phyloP scores from a whole-genome alignment of 1,140 invertebrate species.

The Caenorhabditis tropicalis region DNA sequence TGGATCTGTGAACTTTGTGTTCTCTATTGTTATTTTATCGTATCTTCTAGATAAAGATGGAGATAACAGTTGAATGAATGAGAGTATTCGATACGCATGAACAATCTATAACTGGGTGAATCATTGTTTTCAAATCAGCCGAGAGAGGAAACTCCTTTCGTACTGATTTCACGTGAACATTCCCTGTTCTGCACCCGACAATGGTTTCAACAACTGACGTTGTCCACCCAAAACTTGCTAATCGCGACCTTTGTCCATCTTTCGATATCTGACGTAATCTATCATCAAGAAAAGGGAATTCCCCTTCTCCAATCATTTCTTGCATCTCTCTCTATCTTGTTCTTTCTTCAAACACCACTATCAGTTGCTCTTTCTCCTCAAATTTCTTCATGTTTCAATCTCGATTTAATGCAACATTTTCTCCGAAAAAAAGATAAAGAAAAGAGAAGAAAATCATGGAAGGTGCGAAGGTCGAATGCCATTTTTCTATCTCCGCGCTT shows the following conservation, averaged over 20 bases:
- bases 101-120: too few relatives aligned
- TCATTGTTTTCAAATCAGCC: too few relatives aligned
- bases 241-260: slow-evolving; percentile 1
- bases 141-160: background rate
- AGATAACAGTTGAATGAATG: too few relatives aligned
- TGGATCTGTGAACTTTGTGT: background rate
- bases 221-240: background rate
- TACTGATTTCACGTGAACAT: background rate
- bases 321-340: background rate
- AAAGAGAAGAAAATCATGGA: background rate
- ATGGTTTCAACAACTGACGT: background rate
- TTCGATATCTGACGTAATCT: slow-evolving; percentile 33
- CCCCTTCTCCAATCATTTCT: background rate
- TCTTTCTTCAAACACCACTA: too few relatives aligned
- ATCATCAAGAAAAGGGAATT: background rate
- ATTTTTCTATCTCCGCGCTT: background rate
- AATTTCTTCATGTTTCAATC: background rate
- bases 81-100: too few relatives aligned
- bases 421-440: background rate
- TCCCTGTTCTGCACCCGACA: background rate
- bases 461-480: slow-evolving; percentile 35
- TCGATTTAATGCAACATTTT: slow-evolving; percentile 3
- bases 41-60: too few relatives aligned
- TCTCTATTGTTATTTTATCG: background rate
- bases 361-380: slow-evolving; percentile 28